phyloP scores from a whole-genome alignment of 2,888 invertebrate species.

The Cryptocheilus praepositus region DNA sequence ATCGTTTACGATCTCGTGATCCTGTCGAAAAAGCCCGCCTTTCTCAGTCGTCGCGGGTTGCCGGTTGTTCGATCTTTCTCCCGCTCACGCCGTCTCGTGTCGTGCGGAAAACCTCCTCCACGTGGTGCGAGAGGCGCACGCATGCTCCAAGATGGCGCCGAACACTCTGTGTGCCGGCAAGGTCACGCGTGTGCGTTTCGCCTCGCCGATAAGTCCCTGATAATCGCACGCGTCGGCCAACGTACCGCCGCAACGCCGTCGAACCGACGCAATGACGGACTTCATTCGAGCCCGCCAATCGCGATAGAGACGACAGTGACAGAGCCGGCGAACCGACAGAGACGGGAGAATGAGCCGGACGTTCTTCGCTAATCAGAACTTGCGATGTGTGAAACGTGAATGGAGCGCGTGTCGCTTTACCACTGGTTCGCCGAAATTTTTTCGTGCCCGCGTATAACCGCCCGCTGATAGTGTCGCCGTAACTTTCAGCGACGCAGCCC shows the following conservation, averaged over 20 bases:
- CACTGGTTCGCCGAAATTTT: too few relatives aligned
- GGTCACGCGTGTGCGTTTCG: conserved; percentile 61
- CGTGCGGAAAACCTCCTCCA: conserved; percentile 59
- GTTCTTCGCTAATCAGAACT: too few relatives aligned
- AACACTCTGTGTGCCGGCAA: conserved; percentile 55
- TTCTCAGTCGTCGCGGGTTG: too few relatives aligned
- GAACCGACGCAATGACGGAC: conserved; percentile 30
- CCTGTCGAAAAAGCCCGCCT: conserved; percentile 6
- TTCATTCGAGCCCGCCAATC: conserved; percentile 17
- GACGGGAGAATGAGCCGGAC: too few relatives aligned
- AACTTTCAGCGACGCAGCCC: too few relatives aligned
- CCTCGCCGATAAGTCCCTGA: conserved; percentile 56
- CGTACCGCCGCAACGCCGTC: conserved; percentile 36
- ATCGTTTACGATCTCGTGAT: conserved; percentile 12
- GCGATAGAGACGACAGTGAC: neutral
- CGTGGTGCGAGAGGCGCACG: conserved; percentile 61
- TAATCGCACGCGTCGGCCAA: conserved; percentile 44
- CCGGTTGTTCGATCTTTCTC: neutral
- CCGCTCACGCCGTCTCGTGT: conserved; percentile 25
- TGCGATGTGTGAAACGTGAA: too few relatives aligned
- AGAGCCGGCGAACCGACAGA: neutral
- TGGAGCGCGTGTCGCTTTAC: too few relatives aligned
- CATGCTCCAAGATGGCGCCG: conserved; percentile 67
- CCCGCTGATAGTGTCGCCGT: too few relatives aligned
- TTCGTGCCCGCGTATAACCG: too few relatives aligned